A percentile compares a stretch with the other conserved stretches of the same genome.
Evolutionary conservation across 2,888 invertebrate genomes (phyloP).

Genomic region (Nasonovia ribisnigri): DNA sequence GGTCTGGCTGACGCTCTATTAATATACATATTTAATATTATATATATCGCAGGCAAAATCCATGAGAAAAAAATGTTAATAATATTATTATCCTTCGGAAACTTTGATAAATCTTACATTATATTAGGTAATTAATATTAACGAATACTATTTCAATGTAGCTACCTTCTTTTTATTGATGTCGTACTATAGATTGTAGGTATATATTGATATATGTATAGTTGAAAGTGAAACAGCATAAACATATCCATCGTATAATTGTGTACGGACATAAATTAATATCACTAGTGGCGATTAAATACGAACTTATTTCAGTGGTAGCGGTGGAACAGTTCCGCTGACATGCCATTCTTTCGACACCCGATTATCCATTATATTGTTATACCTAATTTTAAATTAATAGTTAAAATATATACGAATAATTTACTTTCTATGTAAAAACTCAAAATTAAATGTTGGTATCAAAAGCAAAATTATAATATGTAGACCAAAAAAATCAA

Average conservation of each 20-base stretch:
- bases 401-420: neutral
- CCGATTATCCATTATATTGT: too few relatives aligned
- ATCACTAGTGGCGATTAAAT: too few relatives aligned
- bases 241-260: neutral
- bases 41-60: neutral
- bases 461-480: too few relatives aligned
- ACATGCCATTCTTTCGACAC: neutral
- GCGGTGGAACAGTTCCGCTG: too few relatives aligned
- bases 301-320: neutral
- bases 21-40: constrained; percentile 5
- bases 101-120: neutral
- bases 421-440: neutral
- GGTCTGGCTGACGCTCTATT: constrained; percentile 16
- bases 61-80: neutral
- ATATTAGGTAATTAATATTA: neutral
- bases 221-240: neutral
- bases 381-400: too few relatives aligned
- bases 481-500: too few relatives aligned
- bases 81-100: neutral
- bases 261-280: neutral
- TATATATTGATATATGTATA: too few relatives aligned
- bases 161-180: neutral
- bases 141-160: neutral
- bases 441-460: neutral
- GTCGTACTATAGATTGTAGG: too few relatives aligned